Percentiles rank a stretch among this genome's conserved stretches.
Evolutionary conservation across 2,797 vertebrate species (phyloP).

Genomic region (Cynodonichthys magdalenae): DNA sequence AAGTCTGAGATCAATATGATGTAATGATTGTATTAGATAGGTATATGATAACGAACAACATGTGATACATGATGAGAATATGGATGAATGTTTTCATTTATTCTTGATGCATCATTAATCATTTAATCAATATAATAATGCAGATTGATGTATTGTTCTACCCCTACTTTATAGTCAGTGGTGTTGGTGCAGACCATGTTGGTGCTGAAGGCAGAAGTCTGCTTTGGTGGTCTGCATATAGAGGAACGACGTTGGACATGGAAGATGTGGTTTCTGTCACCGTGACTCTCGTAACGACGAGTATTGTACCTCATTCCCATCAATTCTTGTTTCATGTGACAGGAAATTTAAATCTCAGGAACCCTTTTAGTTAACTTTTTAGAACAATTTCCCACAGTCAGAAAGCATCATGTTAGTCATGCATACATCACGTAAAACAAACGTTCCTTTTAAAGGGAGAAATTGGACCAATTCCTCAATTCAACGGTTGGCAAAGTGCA

Average conservation of each 20-base stretch:
- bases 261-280: slow-evolving; percentile 38
- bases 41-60: too few species aligned
- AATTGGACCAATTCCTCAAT: not conserved
- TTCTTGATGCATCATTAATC: too few species aligned
- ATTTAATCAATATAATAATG: too few species aligned
- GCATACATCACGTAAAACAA: not conserved
- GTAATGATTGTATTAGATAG: too few species aligned
- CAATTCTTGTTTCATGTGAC: slow-evolving; percentile 3
- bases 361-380: not conserved
- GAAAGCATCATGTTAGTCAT: not conserved
- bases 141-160: too few species aligned
- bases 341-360: not conserved
- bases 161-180: not conserved
- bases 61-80: too few species aligned
- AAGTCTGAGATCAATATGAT: too few species aligned
- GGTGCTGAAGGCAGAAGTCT: slow-evolving; percentile 15
- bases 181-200: slow-evolving; percentile 58
- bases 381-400: not conserved
- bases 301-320: not conserved
- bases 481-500: not conserved
- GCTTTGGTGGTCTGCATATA: slow-evolving; percentile 51
- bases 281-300: slow-evolving; percentile 18
- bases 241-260: slow-evolving; percentile 43
- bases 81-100: too few species aligned
- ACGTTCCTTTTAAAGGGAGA: not conserved